Conservation (phyloP, 2,797 vertebrate species). For the Sebastes iracundus region DNA sequence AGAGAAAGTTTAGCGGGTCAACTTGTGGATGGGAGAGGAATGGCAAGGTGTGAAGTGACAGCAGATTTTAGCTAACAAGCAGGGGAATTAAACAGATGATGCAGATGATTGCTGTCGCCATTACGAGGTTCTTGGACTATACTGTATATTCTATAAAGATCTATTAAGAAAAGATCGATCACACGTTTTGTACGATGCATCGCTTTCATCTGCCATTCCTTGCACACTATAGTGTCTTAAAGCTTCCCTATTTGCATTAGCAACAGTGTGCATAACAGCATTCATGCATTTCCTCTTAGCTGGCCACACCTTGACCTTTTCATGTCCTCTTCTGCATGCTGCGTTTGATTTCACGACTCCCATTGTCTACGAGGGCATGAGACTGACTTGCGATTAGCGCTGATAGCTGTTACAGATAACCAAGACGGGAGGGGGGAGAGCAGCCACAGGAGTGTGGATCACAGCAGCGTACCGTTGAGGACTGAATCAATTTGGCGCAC, state of each 20-base stretch:
- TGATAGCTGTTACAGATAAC: conserved; percentile 35
- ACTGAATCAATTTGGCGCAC: conserved; percentile 59
- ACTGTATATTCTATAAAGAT: not conserved
- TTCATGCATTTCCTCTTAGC: not conserved
- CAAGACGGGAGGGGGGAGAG: not conserved
- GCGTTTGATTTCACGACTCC: not conserved
- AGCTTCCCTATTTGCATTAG: not conserved
- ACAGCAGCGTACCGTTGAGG: conserved; percentile 26
- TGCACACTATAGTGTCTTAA: not conserved
- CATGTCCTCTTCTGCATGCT: not conserved
- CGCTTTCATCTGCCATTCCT: not conserved
- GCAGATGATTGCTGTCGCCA: fast-evolving
- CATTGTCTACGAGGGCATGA: not conserved
- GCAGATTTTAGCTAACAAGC: too few relatives aligned
- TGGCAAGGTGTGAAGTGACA: too few relatives aligned
- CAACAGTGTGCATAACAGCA: not conserved
- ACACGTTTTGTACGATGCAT: not conserved
- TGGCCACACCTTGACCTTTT: conserved; percentile 1
- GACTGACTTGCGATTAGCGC: conserved; percentile 22
- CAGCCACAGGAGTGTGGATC: conserved; percentile 12
- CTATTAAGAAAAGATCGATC: not conserved
- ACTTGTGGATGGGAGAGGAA: too few relatives aligned
- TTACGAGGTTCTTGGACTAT: not conserved
- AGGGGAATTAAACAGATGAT: too few relatives aligned
- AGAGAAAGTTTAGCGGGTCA: not conserved